Evolutionary conservation across 2,797 vertebrate species (phyloP).

Genomic region (Rhinella marina): DNA sequence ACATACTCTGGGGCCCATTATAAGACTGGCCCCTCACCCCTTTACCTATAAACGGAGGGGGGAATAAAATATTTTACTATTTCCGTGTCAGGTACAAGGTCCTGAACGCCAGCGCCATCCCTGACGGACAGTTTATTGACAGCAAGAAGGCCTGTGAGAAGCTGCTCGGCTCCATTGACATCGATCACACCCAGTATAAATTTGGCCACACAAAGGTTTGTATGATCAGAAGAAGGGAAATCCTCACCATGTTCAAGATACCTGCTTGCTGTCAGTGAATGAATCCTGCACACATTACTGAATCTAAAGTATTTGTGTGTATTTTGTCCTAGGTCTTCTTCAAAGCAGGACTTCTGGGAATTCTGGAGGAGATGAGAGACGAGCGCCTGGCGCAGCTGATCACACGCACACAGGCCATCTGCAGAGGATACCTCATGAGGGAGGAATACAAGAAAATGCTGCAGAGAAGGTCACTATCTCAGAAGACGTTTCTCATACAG

Average conservation of each 20-base stretch:
- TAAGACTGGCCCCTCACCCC: background rate
- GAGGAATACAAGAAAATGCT: slow-evolving; percentile 82
- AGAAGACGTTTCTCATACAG: no score
- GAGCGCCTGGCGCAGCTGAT: slow-evolving; percentile 80
- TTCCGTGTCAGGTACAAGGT: slow-evolving; percentile 71
- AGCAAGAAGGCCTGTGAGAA: slow-evolving; percentile 84
- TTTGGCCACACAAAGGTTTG: slow-evolving; percentile 82
- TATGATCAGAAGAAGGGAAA: background rate
- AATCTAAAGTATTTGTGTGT: background rate
- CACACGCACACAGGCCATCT: slow-evolving; percentile 79
- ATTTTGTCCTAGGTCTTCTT: slow-evolving; percentile 79
- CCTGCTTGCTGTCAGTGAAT: background rate
- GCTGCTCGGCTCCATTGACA: slow-evolving; percentile 77
- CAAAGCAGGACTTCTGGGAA: slow-evolving; percentile 84
- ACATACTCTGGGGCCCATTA: background rate
- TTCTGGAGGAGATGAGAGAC: slow-evolving; percentile 85
- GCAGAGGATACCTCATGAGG: slow-evolving; percentile 80
- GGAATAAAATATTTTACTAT: background rate
- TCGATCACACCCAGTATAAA: slow-evolving; percentile 77
- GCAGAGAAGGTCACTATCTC: slow-evolving; percentile 73
- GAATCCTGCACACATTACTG: no score
- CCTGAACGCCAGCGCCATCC: slow-evolving; percentile 79
- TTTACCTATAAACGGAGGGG: no score
- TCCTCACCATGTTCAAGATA: no score
- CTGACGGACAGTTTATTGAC: slow-evolving; percentile 81